Evolutionary conservation across 2,888 invertebrate genomes (phyloP).

Genomic region (Priapulus caudatus): DNA sequence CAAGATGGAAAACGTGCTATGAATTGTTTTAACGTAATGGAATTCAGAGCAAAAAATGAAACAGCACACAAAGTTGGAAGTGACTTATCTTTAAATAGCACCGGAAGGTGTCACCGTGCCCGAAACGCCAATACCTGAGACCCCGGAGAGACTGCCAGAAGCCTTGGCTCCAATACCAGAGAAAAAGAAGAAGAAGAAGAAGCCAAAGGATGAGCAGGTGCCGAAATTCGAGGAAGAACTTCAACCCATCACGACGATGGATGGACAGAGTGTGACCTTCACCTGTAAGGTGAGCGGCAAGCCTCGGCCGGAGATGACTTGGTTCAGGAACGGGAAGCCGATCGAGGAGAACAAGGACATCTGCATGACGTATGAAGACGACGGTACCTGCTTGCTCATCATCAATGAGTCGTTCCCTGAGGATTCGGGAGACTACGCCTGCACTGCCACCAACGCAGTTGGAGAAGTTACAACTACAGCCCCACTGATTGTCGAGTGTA

Average conservation of each 20-base stretch:
- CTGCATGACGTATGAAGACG: conserved; percentile 44
- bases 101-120: conserved; percentile 8
- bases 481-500: neutral
- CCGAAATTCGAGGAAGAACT: neutral
- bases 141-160: neutral
- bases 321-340: conserved; percentile 34
- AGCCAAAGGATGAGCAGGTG: neutral
- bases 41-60: too few species aligned
- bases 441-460: conserved; percentile 64
- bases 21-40: too few species aligned
- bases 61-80: too few species aligned
- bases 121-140: conserved; percentile 8
- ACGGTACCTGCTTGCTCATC: conserved; percentile 64
- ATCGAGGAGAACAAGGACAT: conserved; percentile 22
- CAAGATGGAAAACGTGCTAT: too few species aligned
- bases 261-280: neutral
- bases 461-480: conserved; percentile 58
- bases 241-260: neutral
- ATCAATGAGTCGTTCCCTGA: conserved; percentile 80
- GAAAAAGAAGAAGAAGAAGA: neutral
- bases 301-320: conserved; percentile 34
- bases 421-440: conserved; percentile 74
- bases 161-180: conserved; percentile 5
- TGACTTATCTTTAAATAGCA: too few species aligned
- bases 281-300: conserved; percentile 31